Base-by-base conservation (phyloP, 2,888 invertebrate genomes). In the Hoplodrina ambigua region DNA sequence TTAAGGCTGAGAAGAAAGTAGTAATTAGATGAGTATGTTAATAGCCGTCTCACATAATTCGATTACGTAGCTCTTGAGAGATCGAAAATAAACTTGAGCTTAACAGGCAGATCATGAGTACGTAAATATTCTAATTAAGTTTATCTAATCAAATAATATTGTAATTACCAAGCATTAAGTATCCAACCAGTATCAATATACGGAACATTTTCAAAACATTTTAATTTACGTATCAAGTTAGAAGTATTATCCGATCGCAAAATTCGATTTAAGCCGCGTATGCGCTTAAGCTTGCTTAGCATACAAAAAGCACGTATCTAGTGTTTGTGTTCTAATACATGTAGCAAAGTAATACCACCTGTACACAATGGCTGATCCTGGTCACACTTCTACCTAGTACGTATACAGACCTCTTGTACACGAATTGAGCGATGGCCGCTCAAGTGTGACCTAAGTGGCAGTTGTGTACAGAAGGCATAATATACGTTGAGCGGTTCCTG, bases 401-500 rank as follows among this genome's bases (percentile, higher is more conserved):
- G 57, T 60, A 75, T 62, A 66, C 46, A 71, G 71, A 57, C 50
- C 80, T 64, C 80, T 78, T 64, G 67, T 67, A 56, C 60, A 60
- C 46, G 62, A 72, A 69, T 80, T 78, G 81, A 78, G 71, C 56
- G 77, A 80, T 78, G 67, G 67, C 56, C 60, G 50, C 63, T 80
- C 71, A 57, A 76, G 72, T 53, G 46, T 76, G 54, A 80, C 71
- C 77, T 78, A 72, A 80, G 78, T 72, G 77, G 72, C 59, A 71
- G 67, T 78, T 80, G 81, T 80, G 25, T 67, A 76, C 78, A 80
- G 78, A 76, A 64, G 80, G 63, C 50, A 60, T 57, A 64, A 80
- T 57, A 67, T 54, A 76, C 77, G 69, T 80, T 65, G 52, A 37
- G 41, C 10, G 49, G 25, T 19, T 49, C 50, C 37, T 11, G 25